Conservation (phyloP, 2,888 invertebrate species). For the Heliconius ismenius region DNA sequence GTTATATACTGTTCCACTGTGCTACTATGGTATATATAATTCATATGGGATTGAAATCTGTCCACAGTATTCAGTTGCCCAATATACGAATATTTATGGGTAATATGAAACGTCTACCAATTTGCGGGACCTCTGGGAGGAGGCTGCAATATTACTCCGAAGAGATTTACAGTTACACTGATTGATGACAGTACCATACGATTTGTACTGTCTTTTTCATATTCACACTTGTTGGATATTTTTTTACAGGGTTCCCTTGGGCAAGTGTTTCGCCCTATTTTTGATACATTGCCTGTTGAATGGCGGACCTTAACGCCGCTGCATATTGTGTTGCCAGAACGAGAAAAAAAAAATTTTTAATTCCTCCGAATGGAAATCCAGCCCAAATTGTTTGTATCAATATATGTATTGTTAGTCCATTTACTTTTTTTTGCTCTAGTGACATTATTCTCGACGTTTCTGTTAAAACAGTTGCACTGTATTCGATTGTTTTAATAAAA, state of each 20-base stretch:
- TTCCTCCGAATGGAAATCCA: not conserved
- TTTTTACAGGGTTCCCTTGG: not conserved
- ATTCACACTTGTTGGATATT: not conserved
- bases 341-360: not conserved
- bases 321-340: not conserved
- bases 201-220: not conserved
- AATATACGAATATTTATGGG: slow-evolving; percentile 8
- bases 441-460: not conserved
- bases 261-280: not conserved
- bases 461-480: not conserved
- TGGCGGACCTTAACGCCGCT: not conserved
- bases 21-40: not conserved
- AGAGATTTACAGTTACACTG: slow-evolving; percentile 27
- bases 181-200: not conserved
- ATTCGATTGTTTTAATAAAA: not conserved
- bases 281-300: too few relatives aligned
- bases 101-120: slow-evolving; percentile 20
- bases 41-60: not conserved
- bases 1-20: not conserved
- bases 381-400: not conserved
- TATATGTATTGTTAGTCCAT: not conserved
- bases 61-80: not conserved
- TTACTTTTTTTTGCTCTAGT: not conserved
- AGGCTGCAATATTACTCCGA: slow-evolving; percentile 13
- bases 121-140: slow-evolving; percentile 22